phyloP scores from a whole-genome alignment of 2,888 invertebrate genomes.

The Caenorhabditis uteleia region DNA sequence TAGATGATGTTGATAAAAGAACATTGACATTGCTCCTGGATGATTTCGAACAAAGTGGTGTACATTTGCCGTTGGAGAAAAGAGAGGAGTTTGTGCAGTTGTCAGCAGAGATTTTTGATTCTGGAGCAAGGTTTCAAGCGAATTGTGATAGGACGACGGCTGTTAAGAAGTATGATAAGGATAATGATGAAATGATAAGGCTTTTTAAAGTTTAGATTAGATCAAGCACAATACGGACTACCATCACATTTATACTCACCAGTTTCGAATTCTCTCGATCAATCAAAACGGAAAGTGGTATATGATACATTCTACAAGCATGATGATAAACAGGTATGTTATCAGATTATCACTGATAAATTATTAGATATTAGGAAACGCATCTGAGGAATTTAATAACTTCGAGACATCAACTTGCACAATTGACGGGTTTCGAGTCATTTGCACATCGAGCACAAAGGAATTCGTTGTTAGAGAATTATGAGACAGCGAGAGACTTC shows the following conservation, averaged over 20 bases:
- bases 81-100: slow-evolving; percentile 39
- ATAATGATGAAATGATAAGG: not conserved
- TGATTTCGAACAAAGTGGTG: slow-evolving; percentile 97
- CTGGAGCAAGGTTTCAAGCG: slow-evolving; percentile 66
- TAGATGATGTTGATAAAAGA: slow-evolving; percentile 79
- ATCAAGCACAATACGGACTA: slow-evolving; percentile 42
- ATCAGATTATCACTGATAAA: not conserved
- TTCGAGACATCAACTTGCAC: slow-evolving; percentile 82
- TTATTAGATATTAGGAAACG: slow-evolving; percentile 3
- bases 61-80: slow-evolving; percentile 83
- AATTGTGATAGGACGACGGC: slow-evolving; percentile 46
- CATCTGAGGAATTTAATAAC: slow-evolving; percentile 75
- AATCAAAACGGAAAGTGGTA: slow-evolving; percentile 47
- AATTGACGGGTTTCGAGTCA: slow-evolving; percentile 85
- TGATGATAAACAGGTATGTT: slow-evolving; percentile 43
- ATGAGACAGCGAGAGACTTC: slow-evolving; percentile 60
- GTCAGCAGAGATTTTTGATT: slow-evolving; percentile 42
- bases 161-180: slow-evolving; percentile 31
- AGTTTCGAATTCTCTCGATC: slow-evolving; percentile 41
- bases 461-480: slow-evolving; percentile 78
- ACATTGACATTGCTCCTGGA: slow-evolving; percentile 88
- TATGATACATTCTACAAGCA: slow-evolving; percentile 58
- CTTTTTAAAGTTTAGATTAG: slow-evolving; percentile 22
- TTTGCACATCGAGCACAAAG: slow-evolving; percentile 88
- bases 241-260: slow-evolving; percentile 43